Conservation (phyloP, 2,797 vertebrate genomes). For the Danio jaintianensis region DNA sequence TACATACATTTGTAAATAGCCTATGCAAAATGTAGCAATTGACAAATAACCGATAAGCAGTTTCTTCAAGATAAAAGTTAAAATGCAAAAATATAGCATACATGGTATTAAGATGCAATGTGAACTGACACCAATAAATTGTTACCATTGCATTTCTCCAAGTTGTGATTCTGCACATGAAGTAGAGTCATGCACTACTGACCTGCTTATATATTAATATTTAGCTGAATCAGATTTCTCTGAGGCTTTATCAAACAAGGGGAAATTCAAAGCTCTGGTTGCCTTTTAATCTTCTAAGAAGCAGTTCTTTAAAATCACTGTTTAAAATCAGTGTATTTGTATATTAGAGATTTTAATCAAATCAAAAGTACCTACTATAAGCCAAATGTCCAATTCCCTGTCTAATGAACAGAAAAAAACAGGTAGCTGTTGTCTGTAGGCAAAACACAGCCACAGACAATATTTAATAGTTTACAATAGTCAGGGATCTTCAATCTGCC, state of each 20-base stretch:
- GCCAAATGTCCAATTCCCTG: no score
- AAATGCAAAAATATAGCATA: background rate
- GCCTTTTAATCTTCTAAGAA: background rate
- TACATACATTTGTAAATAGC: background rate
- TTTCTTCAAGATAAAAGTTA: background rate
- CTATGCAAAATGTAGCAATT: background rate
- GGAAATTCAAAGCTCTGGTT: background rate
- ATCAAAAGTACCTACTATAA: no score
- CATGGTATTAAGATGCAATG: constrained; percentile 4
- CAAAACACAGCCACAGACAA: no score
- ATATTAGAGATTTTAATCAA: no score
- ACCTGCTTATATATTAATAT: background rate
- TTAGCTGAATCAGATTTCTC: background rate
- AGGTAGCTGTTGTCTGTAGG: no score
- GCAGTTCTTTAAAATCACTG: no score
- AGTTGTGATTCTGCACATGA: background rate
- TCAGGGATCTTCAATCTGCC: no score
- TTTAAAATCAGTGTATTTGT: no score
- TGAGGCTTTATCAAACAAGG: background rate
- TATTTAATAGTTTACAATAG: no score
- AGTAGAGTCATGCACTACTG: background rate
- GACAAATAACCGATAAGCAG: background rate
- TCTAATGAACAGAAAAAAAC: no score
- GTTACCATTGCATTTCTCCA: background rate
- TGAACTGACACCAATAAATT: background rate